Conservation (phyloP, 2,113 vertebrate species). For the Mus pahari region DNA sequence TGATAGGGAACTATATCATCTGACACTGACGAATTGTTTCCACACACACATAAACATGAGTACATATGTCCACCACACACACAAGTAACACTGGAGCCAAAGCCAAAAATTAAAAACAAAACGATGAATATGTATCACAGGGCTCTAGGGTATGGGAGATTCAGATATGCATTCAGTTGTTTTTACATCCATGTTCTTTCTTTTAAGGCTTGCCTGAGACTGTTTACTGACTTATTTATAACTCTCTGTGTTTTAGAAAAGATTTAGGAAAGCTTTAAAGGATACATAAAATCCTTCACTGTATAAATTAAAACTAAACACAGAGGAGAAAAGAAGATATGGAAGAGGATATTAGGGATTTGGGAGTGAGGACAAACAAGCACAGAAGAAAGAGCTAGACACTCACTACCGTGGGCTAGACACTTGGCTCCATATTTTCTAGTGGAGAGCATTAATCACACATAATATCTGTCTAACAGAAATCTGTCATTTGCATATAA, state of each 20-base stretch:
- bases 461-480: not conserved
- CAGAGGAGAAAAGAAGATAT: slow-evolving; percentile 2
- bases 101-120: not conserved
- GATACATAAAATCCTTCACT: not conserved
- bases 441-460: not conserved
- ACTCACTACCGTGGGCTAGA: not conserved
- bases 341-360: not conserved
- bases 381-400: not conserved
- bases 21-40: not conserved
- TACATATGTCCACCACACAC: not conserved
- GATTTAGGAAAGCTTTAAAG: slow-evolving; percentile 42
- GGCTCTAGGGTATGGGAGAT: not conserved
- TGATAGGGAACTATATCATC: not conserved
- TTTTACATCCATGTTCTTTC: slow-evolving; percentile 16
- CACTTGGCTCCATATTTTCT: slow-evolving; percentile 21
- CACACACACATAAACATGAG: not conserved
- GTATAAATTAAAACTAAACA: slow-evolving; percentile 48
- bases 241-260: slow-evolving; percentile 25
- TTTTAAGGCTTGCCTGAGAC: slow-evolving; percentile 37
- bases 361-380: not conserved
- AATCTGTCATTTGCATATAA: slow-evolving; percentile 38
- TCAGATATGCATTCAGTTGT: not conserved
- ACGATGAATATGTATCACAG: not conserved
- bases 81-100: not conserved
- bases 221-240: slow-evolving; percentile 39